Percentiles rank a stretch among this genome's conserved stretches.
phyloP scores from a whole-genome alignment of 2,888 invertebrate species.

The Phalera bucephala region DNA sequence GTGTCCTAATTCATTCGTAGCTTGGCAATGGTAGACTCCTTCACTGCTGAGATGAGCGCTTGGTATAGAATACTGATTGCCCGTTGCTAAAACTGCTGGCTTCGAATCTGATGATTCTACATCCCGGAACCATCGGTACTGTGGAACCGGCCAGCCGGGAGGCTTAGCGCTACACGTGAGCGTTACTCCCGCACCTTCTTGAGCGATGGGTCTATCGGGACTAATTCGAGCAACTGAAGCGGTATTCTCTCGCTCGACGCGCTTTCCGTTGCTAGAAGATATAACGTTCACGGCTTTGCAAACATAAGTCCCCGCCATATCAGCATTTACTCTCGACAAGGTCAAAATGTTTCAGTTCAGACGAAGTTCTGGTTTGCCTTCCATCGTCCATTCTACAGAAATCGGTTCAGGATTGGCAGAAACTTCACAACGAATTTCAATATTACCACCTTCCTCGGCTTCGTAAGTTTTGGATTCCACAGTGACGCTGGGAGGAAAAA shows the following conservation, averaged over 20 bases:
- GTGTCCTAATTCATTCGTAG: constrained; percentile 93
- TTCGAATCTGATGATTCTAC: constrained; percentile 84
- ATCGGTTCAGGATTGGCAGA: constrained; percentile 93
- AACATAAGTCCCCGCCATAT: constrained; percentile 94
- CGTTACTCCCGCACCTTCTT: constrained; percentile 92
- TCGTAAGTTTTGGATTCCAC: constrained; percentile 92
- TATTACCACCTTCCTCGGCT: constrained; percentile 92
- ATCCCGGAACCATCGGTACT: constrained; percentile 94
- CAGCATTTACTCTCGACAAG: constrained; percentile 90
- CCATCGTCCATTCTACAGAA: constrained; percentile 93
- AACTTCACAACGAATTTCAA: constrained; percentile 93
- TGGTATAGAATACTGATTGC: constrained; percentile 92
- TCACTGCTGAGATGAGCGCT: constrained; percentile 93
- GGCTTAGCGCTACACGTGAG: constrained; percentile 94
- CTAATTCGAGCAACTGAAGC: constrained; percentile 93
- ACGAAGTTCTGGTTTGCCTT: constrained; percentile 92
- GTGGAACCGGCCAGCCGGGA: constrained; percentile 96
- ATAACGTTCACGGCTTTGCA: constrained; percentile 94
- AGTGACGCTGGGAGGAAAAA: constrained; percentile 91
- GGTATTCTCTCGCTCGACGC: constrained; percentile 89
- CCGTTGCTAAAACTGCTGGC: constrained; percentile 88
- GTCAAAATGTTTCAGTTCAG: constrained; percentile 90
- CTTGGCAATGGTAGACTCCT: constrained; percentile 95
- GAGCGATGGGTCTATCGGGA: constrained; percentile 92
- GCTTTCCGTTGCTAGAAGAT: constrained; percentile 87